Evolutionary conservation across 1,140 invertebrate species (phyloP).

Genomic region (Laupala kohalensis): DNA sequence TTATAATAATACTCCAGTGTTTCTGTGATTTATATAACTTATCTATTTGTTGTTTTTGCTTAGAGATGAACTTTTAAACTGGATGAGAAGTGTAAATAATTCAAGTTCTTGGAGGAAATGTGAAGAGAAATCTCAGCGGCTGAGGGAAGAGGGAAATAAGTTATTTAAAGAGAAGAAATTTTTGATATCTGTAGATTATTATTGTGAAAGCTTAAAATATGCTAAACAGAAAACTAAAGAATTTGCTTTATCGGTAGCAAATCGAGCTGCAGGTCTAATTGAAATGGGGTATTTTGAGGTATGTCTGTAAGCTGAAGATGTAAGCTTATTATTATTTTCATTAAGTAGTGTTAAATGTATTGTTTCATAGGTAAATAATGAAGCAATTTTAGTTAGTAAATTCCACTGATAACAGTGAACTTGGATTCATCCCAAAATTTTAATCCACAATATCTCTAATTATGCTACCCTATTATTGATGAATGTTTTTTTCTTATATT

Average conservation of each 20-base stretch:
- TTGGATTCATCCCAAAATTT: background rate
- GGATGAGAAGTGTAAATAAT: background rate
- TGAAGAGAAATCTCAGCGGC: background rate
- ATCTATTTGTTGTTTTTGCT: background rate
- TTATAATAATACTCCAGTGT: background rate
- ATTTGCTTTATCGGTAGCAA: conserved; percentile 28
- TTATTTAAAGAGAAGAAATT: background rate
- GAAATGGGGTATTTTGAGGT: conserved; percentile 27
- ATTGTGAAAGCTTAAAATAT: conserved; percentile 28
- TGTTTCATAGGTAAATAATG: too few species aligned
- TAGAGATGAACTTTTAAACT: conserved; percentile 6
- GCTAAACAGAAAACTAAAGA: conserved; percentile 25
- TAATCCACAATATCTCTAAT: background rate
- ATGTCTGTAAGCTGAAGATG: conserved; percentile 3
- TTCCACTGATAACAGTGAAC: too few species aligned
- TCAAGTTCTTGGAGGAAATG: background rate
- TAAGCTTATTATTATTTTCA: conserved; percentile 4
- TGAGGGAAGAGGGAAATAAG: conserved; percentile 1
- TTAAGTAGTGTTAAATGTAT: background rate
- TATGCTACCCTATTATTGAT: background rate
- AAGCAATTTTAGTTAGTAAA: too few species aligned
- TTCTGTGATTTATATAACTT: background rate
- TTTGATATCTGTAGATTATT: conserved; percentile 23
- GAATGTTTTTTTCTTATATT: too few species aligned
- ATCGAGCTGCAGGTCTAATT: conserved; percentile 33